phyloP scores from a whole-genome alignment of 2,888 invertebrate genomes.

The Monopis laevigella region DNA sequence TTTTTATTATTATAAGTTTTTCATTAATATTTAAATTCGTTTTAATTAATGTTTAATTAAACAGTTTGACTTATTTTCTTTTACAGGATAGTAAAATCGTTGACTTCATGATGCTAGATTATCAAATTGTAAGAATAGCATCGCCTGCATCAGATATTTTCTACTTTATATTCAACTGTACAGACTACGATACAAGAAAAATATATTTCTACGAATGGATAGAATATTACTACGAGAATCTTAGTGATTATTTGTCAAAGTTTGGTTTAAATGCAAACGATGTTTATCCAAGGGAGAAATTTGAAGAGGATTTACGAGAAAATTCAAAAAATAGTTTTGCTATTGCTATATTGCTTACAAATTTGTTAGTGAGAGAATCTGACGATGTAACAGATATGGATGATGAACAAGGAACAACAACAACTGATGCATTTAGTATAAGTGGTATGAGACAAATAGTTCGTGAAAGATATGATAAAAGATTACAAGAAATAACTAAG shows the following conservation, averaged over 20 bases:
- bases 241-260: constrained; percentile 23
- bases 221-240: constrained; percentile 25
- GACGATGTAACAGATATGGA: constrained; percentile 21
- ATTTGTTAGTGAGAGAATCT: constrained; percentile 20
- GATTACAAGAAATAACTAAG: neutral
- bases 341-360: constrained; percentile 19
- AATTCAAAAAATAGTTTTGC: constrained; percentile 23
- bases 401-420: neutral
- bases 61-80: too few relatives aligned
- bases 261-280: constrained; percentile 23
- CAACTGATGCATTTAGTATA: neutral
- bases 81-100: too few relatives aligned
- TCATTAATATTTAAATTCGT: too few relatives aligned
- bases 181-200: constrained; percentile 26
- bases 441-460: neutral
- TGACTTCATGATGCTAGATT: constrained; percentile 31
- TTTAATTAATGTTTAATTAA: too few relatives aligned
- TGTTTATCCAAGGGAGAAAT: constrained; percentile 24
- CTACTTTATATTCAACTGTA: constrained; percentile 31
- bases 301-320: constrained; percentile 26
- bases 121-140: constrained; percentile 26
- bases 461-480: neutral
- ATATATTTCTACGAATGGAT: constrained; percentile 25
- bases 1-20: too few relatives aligned
- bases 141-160: constrained; percentile 29